Base-by-base conservation (phyloP, 2,888 invertebrate genomes). In the Holacanthella duospinosa region DNA sequence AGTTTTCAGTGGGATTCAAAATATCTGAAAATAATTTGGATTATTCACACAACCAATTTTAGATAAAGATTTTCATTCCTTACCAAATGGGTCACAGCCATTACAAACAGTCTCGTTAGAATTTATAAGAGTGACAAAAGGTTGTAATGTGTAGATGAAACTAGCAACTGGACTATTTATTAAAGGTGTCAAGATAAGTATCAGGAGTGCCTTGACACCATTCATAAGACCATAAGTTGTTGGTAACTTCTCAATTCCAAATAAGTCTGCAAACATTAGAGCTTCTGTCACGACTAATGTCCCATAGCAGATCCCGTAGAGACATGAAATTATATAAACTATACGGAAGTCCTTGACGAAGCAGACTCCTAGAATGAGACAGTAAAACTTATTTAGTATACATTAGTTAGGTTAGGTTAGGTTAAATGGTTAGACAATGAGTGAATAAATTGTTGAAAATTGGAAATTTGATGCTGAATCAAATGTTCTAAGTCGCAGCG, bases 191-290 rank as follows among this genome's bases (percentile, higher is more conserved):
- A 65, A n/a, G 1, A 61, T 44, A 4, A 54, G 6, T 1, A 66
- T n/a, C 12, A 67, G 48, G 19, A 64, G 19, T 25, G 64, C 48
- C 57, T 70, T 71, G 43, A 67, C 1, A 43, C 36, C 16, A 16
- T 68, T 64, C 2, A 68, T 19, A 25, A 70, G 24, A 3, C 66
- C 68, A 56, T 68, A 71, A 1, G 67, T 63, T n/a, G 63, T 55
- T 19, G 66, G 55, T 6, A 71, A 62, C 26, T 64, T 60, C 3
- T 67, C 55, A 16, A 64, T 63, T 19, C 70, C 71, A 54, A 70
- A 70, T 43, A 58, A 59, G 26, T 71, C 71, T 29, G 64, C 65
- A 57, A 70, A 67, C 65, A 71, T 66, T 9, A 71, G 48, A 24
- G 68, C 65, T 54, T 70, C 68, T 1, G 68, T 68, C 2, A 65